phyloP scores from a whole-genome alignment of 2,113 vertebrate species.

The Pelecanus crispus region DNA sequence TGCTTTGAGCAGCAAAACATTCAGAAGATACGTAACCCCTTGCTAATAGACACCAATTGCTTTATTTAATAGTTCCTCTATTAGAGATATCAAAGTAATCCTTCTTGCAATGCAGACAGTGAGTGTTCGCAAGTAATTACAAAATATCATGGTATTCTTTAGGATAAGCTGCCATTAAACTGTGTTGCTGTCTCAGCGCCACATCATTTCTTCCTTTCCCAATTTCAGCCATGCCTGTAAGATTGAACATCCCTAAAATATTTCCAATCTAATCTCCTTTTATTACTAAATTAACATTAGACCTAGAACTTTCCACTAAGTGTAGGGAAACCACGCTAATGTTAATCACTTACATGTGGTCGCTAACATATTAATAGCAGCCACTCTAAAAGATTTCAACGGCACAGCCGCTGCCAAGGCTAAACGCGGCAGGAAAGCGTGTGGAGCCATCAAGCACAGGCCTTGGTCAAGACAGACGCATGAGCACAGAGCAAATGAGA shows the following conservation, averaged over 20 bases:
- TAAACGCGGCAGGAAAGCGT: accelerated
- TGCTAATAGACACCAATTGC: not conserved
- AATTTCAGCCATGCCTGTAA: not conserved
- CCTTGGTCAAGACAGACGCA: not conserved
- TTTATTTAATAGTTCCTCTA: not conserved
- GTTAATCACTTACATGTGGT: not conserved
- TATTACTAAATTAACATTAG: not conserved
- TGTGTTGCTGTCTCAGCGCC: not conserved
- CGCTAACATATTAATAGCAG: not conserved
- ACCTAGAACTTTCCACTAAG: not conserved
- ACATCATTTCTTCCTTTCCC: not conserved
- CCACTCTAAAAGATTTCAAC: not conserved
- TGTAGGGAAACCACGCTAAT: not conserved
- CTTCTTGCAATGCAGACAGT: not conserved
- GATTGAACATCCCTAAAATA: not conserved
- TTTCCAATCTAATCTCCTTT: not conserved
- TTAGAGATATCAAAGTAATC: not conserved
- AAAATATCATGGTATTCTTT: not conserved
- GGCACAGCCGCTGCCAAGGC: accelerated
- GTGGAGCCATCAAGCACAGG: not conserved
- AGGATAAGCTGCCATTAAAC: not conserved
- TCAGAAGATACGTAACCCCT: not conserved
- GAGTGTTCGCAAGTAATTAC: not conserved
- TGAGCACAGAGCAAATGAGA: not conserved
- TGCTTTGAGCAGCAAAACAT: not conserved